Base-by-base conservation (phyloP, 1,140 invertebrate genomes). In the Choristoneura fumiferana region DNA sequence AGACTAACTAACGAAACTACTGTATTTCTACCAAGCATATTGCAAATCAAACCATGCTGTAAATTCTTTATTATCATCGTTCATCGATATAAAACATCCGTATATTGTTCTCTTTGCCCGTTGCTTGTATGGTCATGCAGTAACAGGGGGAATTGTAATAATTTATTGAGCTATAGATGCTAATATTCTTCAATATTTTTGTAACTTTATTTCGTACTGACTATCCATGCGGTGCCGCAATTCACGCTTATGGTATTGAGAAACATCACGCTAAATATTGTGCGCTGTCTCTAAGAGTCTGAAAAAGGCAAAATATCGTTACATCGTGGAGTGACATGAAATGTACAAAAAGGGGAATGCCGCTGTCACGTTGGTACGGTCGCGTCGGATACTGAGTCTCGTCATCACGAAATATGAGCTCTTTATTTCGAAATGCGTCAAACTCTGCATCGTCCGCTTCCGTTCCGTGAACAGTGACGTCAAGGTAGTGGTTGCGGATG, bases 401-500 rank as follows among this genome's bases (percentile, higher is more conserved):
- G 71, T 65, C 73, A 80, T 74, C 71, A 43, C 62, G 78, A 84
- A 86, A 82, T 86, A 88, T 82, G 84, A 88, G 84, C 84, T 86
- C 83, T 72, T 70, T 88, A 88, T 78, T 82, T 82, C 80, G 64
- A 69, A 69, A 75, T 74, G 81, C 74, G 70, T 63, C 58, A 67
- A 70, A 58, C 57, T 54, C 18, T 65, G 66, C 63, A 77, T 68
- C 63, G 64, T 37, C 54, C 71, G 64, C 56, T 43, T 56, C 38
- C 58, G 66, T 57, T 57, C 37, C 62, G 34, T 60, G 43, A 15
- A 39, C 58, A 58, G 62, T 58, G 39, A 56, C 36, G 37, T 36
- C 2, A 45, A 45, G 70, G 67, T 14, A 74, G 58, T 57, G 68
- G 45, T 68, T 64, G 68, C 57, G 43, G 22, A 22, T 49, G 22